Conservation (phyloP, 2,888 invertebrate species). For the Blastobasis adustella region DNA sequence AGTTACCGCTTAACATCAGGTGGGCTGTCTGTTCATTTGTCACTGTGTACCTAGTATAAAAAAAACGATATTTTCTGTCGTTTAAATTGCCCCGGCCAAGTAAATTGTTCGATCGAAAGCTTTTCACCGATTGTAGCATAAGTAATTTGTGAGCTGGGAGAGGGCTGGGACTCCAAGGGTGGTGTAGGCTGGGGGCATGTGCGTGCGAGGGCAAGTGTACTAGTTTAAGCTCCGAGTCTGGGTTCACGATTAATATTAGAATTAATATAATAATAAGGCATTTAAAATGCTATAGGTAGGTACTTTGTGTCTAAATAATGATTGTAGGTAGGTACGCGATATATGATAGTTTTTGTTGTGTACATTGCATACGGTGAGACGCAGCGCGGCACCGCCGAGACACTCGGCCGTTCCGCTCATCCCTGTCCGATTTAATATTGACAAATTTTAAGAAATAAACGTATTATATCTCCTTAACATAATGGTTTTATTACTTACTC, state of each 20-base stretch:
- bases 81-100: slow-evolving; percentile 11
- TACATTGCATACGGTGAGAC: slow-evolving; percentile 36
- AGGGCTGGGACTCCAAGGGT: neutral
- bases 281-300: slow-evolving; percentile 29
- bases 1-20: no score
- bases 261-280: slow-evolving; percentile 17
- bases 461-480: slow-evolving; percentile 60
- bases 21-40: no score
- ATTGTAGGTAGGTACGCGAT: slow-evolving; percentile 19
- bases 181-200: neutral
- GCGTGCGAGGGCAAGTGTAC: neutral
- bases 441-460: slow-evolving; percentile 69
- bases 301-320: slow-evolving; percentile 37
- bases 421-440: slow-evolving; percentile 51
- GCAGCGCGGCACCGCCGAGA: slow-evolving; percentile 22
- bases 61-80: slow-evolving; percentile 22
- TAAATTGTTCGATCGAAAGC: no score
- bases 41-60: no score
- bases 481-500: slow-evolving; percentile 44
- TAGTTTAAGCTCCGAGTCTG: slow-evolving; percentile 13
- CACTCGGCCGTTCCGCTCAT: slow-evolving; percentile 39
- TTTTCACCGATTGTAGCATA: no score
- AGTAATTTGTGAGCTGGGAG: no score
- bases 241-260: slow-evolving; percentile 12
- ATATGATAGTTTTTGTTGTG: slow-evolving; percentile 34